Base-by-base conservation (phyloP, 1,140 invertebrate species). In the Drosophila lini region DNA sequence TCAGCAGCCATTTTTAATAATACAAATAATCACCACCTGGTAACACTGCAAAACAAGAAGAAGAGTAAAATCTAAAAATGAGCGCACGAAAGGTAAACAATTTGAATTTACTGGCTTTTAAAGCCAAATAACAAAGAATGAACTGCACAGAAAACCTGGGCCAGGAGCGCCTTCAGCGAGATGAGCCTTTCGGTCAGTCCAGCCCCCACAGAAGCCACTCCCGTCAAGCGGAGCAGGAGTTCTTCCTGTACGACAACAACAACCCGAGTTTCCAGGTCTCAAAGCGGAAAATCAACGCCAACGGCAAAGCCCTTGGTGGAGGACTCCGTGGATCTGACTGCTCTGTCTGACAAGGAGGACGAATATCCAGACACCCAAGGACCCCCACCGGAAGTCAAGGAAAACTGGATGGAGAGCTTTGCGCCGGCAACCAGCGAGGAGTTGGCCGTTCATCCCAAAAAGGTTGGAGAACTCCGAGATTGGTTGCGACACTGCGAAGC, bases 381-480 rank as follows among this genome's bases (percentile, higher is more conserved):
- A 13, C 22, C 50, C 1, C 19, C 44, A 3, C 60, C 78, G 4
- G 10, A 28, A 5, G 25, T 74, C 0, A 74, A 45, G 13, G 73
- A 74, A 8, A 93, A 93, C 89, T 94, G 94, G 94, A 93, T 94
- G 80, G 93, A 94, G 55, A 92, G 90, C 64, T 94, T 95, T 86
- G 92, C 92, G 25, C 95, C 95, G 3, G 81, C 90, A 16, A 92
- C 64, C 40, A 90, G 93, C 15, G 91, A 93, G 8, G 94, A 95
- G 41, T 88, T 95, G 48, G 94, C 94, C 40, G 93, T 95, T 15
- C 93, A 95, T 81, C 89, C 91, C 41, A 95, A 95, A 90, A 95
- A 95, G 92, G 74, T 95, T 11, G 93, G 93, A 61, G 95, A 95
- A 90, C 82, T 95, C 15, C 93, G 94, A 59, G 90, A 93, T 45